phyloP scores from a whole-genome alignment of 2,888 invertebrate genomes.

The Volucella inanis region DNA sequence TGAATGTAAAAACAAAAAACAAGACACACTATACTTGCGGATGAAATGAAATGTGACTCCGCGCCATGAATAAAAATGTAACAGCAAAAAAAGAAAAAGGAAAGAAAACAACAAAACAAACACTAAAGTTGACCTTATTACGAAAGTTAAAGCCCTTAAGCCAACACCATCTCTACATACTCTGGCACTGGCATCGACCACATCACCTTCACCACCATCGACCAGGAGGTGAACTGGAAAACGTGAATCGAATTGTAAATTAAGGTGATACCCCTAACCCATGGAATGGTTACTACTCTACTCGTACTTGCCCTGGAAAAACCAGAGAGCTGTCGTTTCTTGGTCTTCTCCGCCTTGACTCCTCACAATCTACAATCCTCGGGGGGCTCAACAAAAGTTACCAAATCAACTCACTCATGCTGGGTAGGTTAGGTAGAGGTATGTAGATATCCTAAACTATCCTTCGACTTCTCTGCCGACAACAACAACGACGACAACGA shows the following conservation, averaged over 20 bases:
- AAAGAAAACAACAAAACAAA: slow-evolving; percentile 31
- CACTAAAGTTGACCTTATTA: slow-evolving; percentile 65
- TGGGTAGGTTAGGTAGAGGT: background rate
- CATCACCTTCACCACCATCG: slow-evolving; percentile 26
- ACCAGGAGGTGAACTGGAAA: slow-evolving; percentile 59
- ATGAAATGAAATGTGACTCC: slow-evolving; percentile 57
- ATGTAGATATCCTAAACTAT: background rate
- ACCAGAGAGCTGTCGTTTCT: background rate
- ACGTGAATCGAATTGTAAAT: slow-evolving; percentile 66
- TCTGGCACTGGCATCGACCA: slow-evolving; percentile 7
- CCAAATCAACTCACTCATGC: slow-evolving; percentile 43
- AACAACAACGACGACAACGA: background rate
- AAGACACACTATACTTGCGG: slow-evolving; percentile 21
- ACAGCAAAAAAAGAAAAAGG: background rate
- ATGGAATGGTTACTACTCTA: background rate
- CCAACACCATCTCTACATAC: slow-evolving; percentile 34
- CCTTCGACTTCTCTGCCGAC: slow-evolving; percentile 2
- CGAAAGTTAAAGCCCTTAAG: slow-evolving; percentile 69
- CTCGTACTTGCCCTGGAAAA: background rate
- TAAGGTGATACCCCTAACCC: slow-evolving; percentile 42
- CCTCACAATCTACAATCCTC: background rate
- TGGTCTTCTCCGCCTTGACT: background rate
- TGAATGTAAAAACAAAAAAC: slow-evolving; percentile 53
- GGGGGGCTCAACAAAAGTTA: slow-evolving; percentile 27
- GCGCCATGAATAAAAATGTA: slow-evolving; percentile 10